Percentiles rank a stretch among this genome's conserved stretches.
Evolutionary conservation across 2,113 vertebrate genomes (phyloP).

Genomic region (Hydrolagus affinis): DNA sequence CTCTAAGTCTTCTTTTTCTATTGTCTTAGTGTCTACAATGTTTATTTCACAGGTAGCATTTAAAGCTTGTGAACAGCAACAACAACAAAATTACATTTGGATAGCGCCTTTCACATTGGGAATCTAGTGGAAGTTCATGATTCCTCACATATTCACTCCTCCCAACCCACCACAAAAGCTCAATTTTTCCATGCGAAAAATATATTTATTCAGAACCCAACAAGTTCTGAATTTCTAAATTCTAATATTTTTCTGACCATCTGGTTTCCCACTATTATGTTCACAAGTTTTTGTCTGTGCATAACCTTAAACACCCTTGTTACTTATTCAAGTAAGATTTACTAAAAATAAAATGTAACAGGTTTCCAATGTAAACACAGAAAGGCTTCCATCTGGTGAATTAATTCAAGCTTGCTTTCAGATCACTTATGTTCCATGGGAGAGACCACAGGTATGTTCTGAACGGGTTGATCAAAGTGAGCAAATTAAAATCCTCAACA

Average conservation of each 20-base stretch:
- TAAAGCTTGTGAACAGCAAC: no score
- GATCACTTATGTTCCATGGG: not conserved
- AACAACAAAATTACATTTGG: no score
- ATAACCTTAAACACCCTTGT: conserved; percentile 12
- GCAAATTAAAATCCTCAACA: not conserved
- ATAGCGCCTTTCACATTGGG: no score
- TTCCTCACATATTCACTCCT: not conserved
- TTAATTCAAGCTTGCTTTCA: conserved; percentile 3
- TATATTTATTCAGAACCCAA: not conserved
- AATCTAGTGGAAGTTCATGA: no score
- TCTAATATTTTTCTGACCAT: not conserved
- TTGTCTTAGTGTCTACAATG: no score
- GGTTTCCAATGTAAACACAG: not conserved
- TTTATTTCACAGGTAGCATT: no score
- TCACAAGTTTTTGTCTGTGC: conserved; percentile 9
- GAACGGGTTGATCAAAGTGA: not conserved
- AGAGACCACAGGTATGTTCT: not conserved
- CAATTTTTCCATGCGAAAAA: not conserved
- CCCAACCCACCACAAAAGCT: not conserved
- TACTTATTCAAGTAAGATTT: conserved; percentile 21
- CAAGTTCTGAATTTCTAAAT: not conserved
- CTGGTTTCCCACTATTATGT: conserved; percentile 17
- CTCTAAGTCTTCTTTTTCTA: no score
- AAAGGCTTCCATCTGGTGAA: conserved; percentile 19
- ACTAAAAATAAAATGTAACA: conserved; percentile 25